phyloP scores from a whole-genome alignment of 2,113 vertebrate genomes.

The Theropithecus gelada region DNA sequence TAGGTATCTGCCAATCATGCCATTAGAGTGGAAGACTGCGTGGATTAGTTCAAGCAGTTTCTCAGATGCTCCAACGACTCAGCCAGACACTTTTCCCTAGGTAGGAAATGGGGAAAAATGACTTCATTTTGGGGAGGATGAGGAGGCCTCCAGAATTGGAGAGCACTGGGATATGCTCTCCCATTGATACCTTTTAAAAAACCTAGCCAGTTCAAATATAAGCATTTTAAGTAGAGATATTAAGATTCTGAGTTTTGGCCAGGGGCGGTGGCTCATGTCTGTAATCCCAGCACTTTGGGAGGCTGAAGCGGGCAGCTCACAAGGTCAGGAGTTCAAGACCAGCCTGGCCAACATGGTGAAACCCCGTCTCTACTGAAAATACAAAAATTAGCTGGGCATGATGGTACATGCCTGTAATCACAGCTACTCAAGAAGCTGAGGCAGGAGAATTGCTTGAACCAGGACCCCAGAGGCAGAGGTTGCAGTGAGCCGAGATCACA shows the following conservation, averaged over 20 bases:
- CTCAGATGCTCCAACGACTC: not conserved
- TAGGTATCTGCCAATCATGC: not conserved
- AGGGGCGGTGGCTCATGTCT: too few relatives aligned
- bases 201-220: not conserved
- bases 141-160: not conserved
- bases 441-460: too few relatives aligned
- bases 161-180: not conserved
- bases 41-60: not conserved
- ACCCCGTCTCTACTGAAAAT: too few relatives aligned
- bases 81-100: not conserved
- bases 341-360: too few relatives aligned
- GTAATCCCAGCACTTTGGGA: too few relatives aligned
- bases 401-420: too few relatives aligned
- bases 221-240: not conserved
- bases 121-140: accelerated
- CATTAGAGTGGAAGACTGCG: not conserved
- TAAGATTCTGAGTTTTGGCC: conserved; percentile 32
- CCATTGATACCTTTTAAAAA: not conserved
- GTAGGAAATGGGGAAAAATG: not conserved
- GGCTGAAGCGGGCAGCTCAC: too few relatives aligned
- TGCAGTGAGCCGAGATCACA: too few relatives aligned
- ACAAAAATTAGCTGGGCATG: too few relatives aligned
- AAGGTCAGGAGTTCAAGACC: too few relatives aligned
- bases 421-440: too few relatives aligned
- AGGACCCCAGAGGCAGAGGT: too few relatives aligned